Evolutionary conservation across 1,140 invertebrate species (phyloP), one percentile per base, ranked within the genome.

Genomic region (Aphis gossypii): DNA sequence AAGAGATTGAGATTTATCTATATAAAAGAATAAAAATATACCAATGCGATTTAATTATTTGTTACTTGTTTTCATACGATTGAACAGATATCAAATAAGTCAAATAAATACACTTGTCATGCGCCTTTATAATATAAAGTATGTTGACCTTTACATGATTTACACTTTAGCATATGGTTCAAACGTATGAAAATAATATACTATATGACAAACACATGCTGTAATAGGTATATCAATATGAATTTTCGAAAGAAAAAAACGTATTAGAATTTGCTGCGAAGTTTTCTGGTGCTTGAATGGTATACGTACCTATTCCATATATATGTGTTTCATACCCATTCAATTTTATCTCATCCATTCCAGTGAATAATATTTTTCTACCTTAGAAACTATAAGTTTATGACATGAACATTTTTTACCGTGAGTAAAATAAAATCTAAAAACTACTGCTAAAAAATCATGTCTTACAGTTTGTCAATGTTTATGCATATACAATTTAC

Each of bases 281-380:
- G 86, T 87, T 87, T 48, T 11, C 18, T 48, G 11, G 23, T 48
- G 30, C 30, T 46, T 87, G 86, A 87, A 48, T n/a, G 21, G 86
- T 48, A 48, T 41, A 76, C n/a, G 20, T 7, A 54, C 5, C 41
- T 44, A 87, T 25, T 48, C 82, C 38, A 6, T 11, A 14, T 84
- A 44, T 21, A 41, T 87, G 23, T 87, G 11, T 87, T 87, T n/a
- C 30, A 20, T n/a, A 48, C 86, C 86, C 86, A 87, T 87, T 48
- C 25, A 87, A 87, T 87, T 87, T 87, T 87, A 87, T 87, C 86
- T 87, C 46, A 48, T 87, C 46, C 86, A 87, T 87, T 87, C 30
- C 86, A 48, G 44, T 87, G 46, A 87, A 46, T 87, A 87, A 48
- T 48, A 87, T 87, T 14, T 87, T 87, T 87, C 30, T 48, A 87